Evolutionary conservation across 2,113 vertebrate genomes (phyloP), one percentile per base, ranked within the genome.

Genomic region (Megaceryle maxima): DNA sequence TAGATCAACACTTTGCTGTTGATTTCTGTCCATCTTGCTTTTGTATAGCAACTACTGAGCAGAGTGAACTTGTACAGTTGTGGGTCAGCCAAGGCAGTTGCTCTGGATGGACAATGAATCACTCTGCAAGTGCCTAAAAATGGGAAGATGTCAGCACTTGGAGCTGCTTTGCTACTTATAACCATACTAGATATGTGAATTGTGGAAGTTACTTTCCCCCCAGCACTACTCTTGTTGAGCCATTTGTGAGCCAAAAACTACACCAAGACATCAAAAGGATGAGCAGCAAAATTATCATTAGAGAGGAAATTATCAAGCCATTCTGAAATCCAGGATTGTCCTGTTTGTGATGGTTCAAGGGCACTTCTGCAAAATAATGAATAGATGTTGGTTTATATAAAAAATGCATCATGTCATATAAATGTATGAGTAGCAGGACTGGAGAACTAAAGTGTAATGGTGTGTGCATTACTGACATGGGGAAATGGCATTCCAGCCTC

Each of bases 251-350:
- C 31, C 16, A 63, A 62, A 73, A 53, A 31, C 6, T 72, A 73
- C 19, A 63, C 13, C 5, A 74, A 74, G 33, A 53, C 2, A 5
- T 26, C 20, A 26, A 53, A 55, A 63, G 16, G 31, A 35, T 63
- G 31, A 35, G 12, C 31, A 73, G 57, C 37, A 63, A 73, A 43
- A 44, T 35, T 13, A 37, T 72, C 1, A 1, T 41, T 44, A 25
- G 14, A 12, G 31, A 1, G 1, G 51, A 24, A 20, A 53, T 9
- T 53, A 35, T 11, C 25, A 22, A 62, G 31, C 43, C 1, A 1
- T 44, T 63, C 33, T 83, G 57, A 63, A 63, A 63, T 53, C 46
- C 57, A 53, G 46, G 15, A 15, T 35, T 51, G 15, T 51, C 29
- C 19, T 63, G 5, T 19, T 72, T 16, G 17, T 51, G 29, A 28